These are phyloP conservation scores for Lithobates pipiens DNA, from an alignment of 2,797 vertebrate species.

Conservation along the genomic window DNA sequence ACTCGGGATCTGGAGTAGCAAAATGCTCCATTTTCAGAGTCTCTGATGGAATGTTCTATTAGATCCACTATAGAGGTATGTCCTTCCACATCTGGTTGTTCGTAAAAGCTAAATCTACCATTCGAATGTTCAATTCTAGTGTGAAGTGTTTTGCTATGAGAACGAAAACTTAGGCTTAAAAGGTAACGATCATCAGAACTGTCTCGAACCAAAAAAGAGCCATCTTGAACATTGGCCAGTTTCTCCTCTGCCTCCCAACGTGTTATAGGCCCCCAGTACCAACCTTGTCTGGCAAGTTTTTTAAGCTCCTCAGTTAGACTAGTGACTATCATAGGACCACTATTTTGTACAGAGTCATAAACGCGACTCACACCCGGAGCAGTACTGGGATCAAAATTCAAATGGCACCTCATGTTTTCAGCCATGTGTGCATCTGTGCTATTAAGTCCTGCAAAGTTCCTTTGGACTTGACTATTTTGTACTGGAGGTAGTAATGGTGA, in stretches of 20 bases:
- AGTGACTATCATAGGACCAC: constrained; percentile 93
- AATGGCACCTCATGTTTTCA: constrained; percentile 92
- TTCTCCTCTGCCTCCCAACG: constrained; percentile 98
- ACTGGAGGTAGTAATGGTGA: constrained; percentile 92
- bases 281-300: constrained; percentile 95
- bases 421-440: constrained; percentile 86
- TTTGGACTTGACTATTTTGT: constrained; percentile 86
- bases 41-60: constrained; percentile 96
- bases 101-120: constrained; percentile 98
- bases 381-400: constrained; percentile 94
- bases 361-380: constrained; percentile 94
- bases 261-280: constrained; percentile 99
- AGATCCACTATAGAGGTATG: constrained; percentile 97
- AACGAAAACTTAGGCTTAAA: constrained; percentile 97
- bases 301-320: constrained; percentile 97
- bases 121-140: constrained; percentile 98
- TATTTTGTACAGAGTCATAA: constrained; percentile 94
- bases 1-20: constrained; percentile 96
- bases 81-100: constrained; percentile 97
- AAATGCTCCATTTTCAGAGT: constrained; percentile 98
- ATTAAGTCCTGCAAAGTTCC: constrained; percentile 86
- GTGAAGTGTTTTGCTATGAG: constrained; percentile 96
- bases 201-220: constrained; percentile 95
- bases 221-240: constrained; percentile 90
- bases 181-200: constrained; percentile 98